Conservation (phyloP, 2,888 invertebrate species). For the Euzophera pinguis region DNA sequence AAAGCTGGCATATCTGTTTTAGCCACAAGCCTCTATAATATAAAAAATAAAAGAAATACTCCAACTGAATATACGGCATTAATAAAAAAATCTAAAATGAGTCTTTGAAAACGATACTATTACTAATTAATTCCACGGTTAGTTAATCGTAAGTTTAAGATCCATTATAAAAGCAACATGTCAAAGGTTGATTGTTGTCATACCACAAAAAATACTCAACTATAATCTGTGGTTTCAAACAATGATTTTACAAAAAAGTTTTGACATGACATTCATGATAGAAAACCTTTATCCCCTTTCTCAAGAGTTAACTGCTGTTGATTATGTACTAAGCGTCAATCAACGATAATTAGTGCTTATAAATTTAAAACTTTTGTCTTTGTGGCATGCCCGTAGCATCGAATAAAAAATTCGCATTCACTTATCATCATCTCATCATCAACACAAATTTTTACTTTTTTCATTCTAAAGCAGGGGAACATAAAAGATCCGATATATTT, state of each 20-base stretch:
- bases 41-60: too few species aligned
- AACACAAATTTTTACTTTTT: too few species aligned
- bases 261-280: slow-evolving; percentile 13
- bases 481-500: too few species aligned
- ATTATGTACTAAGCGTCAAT: slow-evolving; percentile 5
- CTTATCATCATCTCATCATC: too few species aligned
- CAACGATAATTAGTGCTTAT: neutral
- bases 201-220: neutral
- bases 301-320: slow-evolving; percentile 12
- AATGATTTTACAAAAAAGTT: slow-evolving; percentile 9
- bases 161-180: neutral
- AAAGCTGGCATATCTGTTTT: too few species aligned
- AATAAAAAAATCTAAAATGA: too few species aligned
- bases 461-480: too few species aligned
- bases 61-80: too few species aligned
- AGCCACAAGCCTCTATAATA: too few species aligned
- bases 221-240: slow-evolving; percentile 11
- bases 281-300: slow-evolving; percentile 23
- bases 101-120: neutral
- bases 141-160: neutral
- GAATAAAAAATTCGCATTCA: too few species aligned
- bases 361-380: neutral
- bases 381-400: too few species aligned
- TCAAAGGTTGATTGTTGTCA: neutral
- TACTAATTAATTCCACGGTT: neutral